Conservation (phyloP, 2,113 vertebrate genomes). For the Dascyllus trimaculatus region DNA sequence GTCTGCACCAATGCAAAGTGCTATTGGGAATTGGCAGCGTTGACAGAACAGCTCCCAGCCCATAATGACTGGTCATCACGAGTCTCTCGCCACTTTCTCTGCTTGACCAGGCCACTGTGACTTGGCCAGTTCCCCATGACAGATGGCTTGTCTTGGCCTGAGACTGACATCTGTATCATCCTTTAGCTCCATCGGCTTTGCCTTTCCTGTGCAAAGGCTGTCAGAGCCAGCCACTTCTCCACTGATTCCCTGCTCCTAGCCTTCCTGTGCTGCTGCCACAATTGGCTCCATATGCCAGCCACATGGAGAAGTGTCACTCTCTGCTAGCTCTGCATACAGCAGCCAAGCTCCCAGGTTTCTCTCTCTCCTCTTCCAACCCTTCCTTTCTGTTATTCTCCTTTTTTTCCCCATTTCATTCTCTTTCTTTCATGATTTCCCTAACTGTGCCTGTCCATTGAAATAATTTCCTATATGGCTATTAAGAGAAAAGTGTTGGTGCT, state of each 20-base stretch:
- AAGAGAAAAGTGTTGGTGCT: slow-evolving; percentile 65
- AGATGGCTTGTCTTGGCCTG: slow-evolving; percentile 73
- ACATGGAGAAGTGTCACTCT: slow-evolving; percentile 70
- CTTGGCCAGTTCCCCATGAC: slow-evolving; percentile 63
- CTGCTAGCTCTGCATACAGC: slow-evolving; percentile 27
- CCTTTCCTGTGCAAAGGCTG: slow-evolving; percentile 48
- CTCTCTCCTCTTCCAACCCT: slow-evolving; percentile 2
- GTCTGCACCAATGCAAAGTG: slow-evolving; percentile 1
- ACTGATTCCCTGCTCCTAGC: slow-evolving; percentile 39
- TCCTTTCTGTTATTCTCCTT: slow-evolving; percentile 35
- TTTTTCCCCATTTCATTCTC: slow-evolving; percentile 34
- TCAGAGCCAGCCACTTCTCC: slow-evolving; percentile 54
- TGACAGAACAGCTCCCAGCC: slow-evolving; percentile 47
- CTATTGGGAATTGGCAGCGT: slow-evolving; percentile 25
- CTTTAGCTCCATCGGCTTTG: slow-evolving; percentile 57
- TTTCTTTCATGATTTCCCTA: slow-evolving; percentile 48
- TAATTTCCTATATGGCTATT: slow-evolving; percentile 75
- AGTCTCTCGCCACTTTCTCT: slow-evolving; percentile 37
- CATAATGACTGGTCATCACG: slow-evolving; percentile 52
- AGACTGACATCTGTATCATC: slow-evolving; percentile 74
- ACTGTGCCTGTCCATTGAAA: slow-evolving; percentile 54
- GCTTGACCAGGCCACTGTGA: slow-evolving; percentile 32
- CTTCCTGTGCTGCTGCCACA: slow-evolving; percentile 54
- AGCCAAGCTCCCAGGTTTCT: slow-evolving; percentile 44
- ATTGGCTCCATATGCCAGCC: slow-evolving; percentile 71